Conservation (phyloP, 1,140 invertebrate genomes). For the Heliconius melpomene region DNA sequence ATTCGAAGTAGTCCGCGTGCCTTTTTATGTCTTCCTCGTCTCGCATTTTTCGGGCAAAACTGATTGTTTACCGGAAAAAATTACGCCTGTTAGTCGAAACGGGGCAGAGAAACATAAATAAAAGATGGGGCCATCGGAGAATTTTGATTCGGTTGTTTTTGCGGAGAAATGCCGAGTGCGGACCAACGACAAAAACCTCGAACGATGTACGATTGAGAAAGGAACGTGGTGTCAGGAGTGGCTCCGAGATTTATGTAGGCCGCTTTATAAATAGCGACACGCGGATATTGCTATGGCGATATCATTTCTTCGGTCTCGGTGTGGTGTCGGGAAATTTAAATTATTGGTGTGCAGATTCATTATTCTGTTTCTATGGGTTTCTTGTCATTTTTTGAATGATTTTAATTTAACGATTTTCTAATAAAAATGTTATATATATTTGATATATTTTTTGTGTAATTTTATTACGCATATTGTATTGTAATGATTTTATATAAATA, state of each 20-base stretch:
- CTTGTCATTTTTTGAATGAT: neutral
- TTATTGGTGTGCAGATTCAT: neutral
- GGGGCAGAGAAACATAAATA: constrained; percentile 66
- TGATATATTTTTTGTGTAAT: too few species aligned
- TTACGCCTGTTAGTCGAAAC: constrained; percentile 78
- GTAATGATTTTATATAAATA: too few species aligned
- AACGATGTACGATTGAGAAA: constrained; percentile 72
- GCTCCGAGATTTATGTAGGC: constrained; percentile 58
- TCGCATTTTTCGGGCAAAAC: constrained; percentile 79
- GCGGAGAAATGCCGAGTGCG: constrained; percentile 58
- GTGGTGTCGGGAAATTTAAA: neutral
- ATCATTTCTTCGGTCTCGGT: neutral
- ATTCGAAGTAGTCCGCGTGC: constrained; percentile 53
- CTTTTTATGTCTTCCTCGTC: constrained; percentile 76
- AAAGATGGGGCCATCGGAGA: constrained; percentile 72
- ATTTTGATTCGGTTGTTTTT: constrained; percentile 80
- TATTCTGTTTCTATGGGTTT: neutral
- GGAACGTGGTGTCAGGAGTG: constrained; percentile 67
- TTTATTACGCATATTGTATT: neutral
- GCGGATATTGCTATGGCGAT: constrained; percentile 15
- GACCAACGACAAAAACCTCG: constrained; percentile 61
- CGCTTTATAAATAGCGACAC: constrained; percentile 45
- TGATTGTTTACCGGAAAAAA: constrained; percentile 81
- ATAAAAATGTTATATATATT: too few species aligned
- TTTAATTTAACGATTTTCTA: neutral